Conservation (phyloP, 2,113 vertebrate genomes). For the Elachura formosa region DNA sequence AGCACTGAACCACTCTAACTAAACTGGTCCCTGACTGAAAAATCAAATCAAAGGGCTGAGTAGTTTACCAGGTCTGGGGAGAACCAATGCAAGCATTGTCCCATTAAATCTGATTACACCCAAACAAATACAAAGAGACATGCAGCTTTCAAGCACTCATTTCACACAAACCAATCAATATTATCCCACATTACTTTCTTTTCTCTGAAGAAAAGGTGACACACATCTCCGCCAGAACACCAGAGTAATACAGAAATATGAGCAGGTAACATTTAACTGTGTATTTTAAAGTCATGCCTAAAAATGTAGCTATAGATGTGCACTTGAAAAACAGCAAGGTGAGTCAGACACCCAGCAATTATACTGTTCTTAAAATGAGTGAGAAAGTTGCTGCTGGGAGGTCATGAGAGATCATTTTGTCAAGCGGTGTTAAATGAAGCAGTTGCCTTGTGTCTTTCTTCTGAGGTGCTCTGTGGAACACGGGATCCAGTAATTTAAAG, state of each 20-base stretch:
- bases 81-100: not conserved
- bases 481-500: slow-evolving; percentile 6
- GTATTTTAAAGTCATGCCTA: slow-evolving; percentile 13
- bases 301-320: not conserved
- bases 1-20: not conserved
- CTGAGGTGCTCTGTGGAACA: not conserved
- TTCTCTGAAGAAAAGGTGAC: not conserved
- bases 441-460: not conserved
- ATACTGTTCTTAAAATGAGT: slow-evolving; percentile 18
- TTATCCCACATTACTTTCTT: not conserved
- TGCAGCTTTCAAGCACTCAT: not conserved
- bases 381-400: slow-evolving; percentile 22
- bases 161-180: not conserved
- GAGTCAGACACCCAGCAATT: slow-evolving; percentile 39
- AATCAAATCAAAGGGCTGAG: not conserved
- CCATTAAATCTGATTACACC: not conserved
- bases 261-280: not conserved
- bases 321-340: not conserved
- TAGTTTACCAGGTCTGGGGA: not conserved
- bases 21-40: not conserved
- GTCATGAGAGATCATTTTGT: slow-evolving; percentile 22
- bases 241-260: not conserved
- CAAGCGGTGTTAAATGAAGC: slow-evolving; percentile 43
- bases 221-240: not conserved
- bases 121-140: not conserved